These are phyloP conservation scores for Sitobion miscanthi DNA, from an alignment of 1,140 invertebrate genomes.

Conservation along the genomic window DNA sequence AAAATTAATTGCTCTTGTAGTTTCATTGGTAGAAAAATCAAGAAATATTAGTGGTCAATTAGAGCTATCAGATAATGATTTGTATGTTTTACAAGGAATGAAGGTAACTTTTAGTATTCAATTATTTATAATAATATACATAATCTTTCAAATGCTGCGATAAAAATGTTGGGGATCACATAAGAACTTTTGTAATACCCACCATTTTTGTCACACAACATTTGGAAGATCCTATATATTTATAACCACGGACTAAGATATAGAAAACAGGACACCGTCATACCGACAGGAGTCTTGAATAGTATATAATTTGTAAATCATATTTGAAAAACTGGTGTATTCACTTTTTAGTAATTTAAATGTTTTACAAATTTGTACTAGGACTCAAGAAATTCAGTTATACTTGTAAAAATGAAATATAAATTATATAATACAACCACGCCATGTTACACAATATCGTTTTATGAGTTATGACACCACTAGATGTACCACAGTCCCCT, in stretches of 20 bases:
- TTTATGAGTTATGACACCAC: no score
- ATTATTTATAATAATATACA: conserved; percentile 53
- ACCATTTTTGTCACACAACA: background rate
- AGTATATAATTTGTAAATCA: background rate
- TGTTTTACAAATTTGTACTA: background rate
- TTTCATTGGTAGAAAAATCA: conserved; percentile 86
- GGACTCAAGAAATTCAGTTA: background rate
- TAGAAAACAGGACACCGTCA: background rate
- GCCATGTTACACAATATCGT: no score
- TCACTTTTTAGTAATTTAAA: background rate
- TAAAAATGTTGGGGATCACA: background rate
- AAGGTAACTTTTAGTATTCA: conserved; percentile 68
- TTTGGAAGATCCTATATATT: background rate
- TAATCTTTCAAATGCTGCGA: background rate
- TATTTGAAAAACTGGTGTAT: background rate
- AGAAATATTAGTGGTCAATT: conserved; percentile 76
- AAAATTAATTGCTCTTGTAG: conserved; percentile 92
- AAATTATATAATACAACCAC: no score
- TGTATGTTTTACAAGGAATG: conserved; percentile 81
- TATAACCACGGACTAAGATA: background rate
- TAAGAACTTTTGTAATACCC: background rate
- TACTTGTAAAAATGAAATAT: background rate
- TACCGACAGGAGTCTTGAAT: background rate
- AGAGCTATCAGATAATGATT: conserved; percentile 79
- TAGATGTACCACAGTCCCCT: background rate